phyloP scores from a whole-genome alignment of 2,888 invertebrate species.

The Ichneumoninae sp. region DNA sequence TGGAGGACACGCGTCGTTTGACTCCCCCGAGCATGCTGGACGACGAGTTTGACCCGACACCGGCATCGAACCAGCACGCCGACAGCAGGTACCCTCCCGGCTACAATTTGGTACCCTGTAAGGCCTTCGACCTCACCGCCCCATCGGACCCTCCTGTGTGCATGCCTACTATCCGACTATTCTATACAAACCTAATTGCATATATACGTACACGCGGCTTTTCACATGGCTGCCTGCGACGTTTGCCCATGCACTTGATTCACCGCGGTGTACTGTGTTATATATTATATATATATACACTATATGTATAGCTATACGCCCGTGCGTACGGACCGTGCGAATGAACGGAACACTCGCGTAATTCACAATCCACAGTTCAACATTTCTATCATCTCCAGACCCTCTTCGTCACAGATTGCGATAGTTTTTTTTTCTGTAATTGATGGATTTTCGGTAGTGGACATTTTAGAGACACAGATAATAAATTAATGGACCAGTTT shows the following conservation, averaged over 20 bases:
- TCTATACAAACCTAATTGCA: conserved; percentile 13
- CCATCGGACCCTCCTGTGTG: conserved; percentile 4
- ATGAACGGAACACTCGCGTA: conserved; percentile 22
- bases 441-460: neutral
- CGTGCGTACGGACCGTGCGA: conserved; percentile 10
- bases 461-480: too few species aligned
- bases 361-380: conserved; percentile 14
- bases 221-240: conserved; percentile 33
- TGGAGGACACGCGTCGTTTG: conserved; percentile 51
- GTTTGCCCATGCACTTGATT: conserved; percentile 37
- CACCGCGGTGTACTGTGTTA: conserved; percentile 1
- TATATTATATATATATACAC: neutral
- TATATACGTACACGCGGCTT: conserved; percentile 23
- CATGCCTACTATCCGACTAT: conserved; percentile 1
- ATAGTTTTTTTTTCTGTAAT: too few species aligned
- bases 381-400: neutral
- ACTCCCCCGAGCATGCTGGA: conserved; percentile 35
- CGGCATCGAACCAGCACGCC: conserved; percentile 20
- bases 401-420: neutral
- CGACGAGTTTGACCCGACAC: conserved; percentile 17
- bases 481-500: neutral
- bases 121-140: neutral
- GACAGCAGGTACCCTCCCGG: conserved; percentile 9
- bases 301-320: neutral
- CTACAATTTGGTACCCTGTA: conserved; percentile 1